Evolutionary conservation across 2,113 vertebrate genomes (phyloP).

Genomic region (Chaetodon auriga): DNA sequence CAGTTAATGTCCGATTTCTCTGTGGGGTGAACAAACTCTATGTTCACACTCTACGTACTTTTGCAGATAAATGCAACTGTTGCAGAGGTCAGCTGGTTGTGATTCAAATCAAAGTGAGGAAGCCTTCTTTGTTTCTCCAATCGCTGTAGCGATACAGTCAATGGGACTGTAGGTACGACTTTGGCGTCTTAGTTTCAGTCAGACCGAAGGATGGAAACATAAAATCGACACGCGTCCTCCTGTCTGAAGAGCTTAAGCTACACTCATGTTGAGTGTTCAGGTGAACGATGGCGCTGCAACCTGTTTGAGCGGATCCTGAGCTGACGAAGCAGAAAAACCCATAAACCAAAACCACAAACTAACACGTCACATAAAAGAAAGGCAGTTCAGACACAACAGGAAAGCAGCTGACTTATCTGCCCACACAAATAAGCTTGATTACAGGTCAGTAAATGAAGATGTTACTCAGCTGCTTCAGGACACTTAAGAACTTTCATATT

Average conservation of each 20-base stretch:
- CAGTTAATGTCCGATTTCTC: neutral
- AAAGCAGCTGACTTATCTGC: too few relatives aligned
- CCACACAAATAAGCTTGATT: neutral
- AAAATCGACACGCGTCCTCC: too few relatives aligned
- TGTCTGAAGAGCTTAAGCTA: too few relatives aligned
- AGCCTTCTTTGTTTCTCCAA: neutral
- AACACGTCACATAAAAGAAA: neutral
- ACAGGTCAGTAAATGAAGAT: neutral
- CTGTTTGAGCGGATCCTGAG: neutral
- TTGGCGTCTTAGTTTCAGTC: too few relatives aligned
- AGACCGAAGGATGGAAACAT: too few relatives aligned
- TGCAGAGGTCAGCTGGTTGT: neutral
- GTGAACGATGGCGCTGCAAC: too few relatives aligned
- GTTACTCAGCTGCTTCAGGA: too few relatives aligned
- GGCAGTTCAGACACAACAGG: too few relatives aligned
- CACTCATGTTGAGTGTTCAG: too few relatives aligned
- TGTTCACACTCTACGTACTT: too few relatives aligned
- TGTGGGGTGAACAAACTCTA: neutral
- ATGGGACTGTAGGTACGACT: too few relatives aligned
- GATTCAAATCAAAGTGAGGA: neutral
- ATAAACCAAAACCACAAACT: neutral
- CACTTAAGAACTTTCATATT: neutral
- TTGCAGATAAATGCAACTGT: neutral
- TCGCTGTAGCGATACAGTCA: neutral
- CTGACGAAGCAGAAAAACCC: neutral